phyloP scores from a whole-genome alignment of 2,113 vertebrate genomes.

The Sminthopsis crassicaudata region DNA sequence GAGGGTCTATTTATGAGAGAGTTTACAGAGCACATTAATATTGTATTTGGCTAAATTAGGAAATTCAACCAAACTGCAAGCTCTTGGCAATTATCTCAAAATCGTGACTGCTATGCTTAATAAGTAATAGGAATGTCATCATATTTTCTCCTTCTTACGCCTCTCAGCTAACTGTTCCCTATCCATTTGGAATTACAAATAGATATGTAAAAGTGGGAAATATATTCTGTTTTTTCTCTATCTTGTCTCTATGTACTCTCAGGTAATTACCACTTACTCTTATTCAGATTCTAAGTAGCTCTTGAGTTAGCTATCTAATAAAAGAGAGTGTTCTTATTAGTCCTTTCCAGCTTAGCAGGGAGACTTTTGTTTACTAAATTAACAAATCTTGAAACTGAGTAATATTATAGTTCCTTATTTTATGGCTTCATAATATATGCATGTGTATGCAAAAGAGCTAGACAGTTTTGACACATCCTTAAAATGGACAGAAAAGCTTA shows the following conservation, averaged over 20 bases:
- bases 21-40: background rate
- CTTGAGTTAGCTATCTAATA: slow-evolving; percentile 34
- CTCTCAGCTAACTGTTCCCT: slow-evolving; percentile 29
- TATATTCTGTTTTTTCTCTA: background rate
- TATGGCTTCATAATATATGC: background rate
- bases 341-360: background rate
- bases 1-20: background rate
- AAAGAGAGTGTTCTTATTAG: slow-evolving; percentile 35
- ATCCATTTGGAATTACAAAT: background rate
- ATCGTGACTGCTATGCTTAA: background rate
- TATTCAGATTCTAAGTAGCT: slow-evolving; percentile 33
- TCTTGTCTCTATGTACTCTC: background rate
- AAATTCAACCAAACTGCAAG: background rate
- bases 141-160: slow-evolving; percentile 3
- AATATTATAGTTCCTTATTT: background rate
- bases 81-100: background rate
- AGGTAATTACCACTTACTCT: slow-evolving; percentile 28
- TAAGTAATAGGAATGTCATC: background rate
- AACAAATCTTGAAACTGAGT: slow-evolving; percentile 23
- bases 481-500: background rate
- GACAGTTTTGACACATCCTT: background rate
- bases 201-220: slow-evolving; percentile 13
- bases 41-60: background rate
- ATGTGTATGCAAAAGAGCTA: background rate
- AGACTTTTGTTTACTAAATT: slow-evolving; percentile 26